Percentiles rank a stretch among this genome's conserved stretches.
These are phyloP conservation scores for Turdus rufiventris DNA, from an alignment of 2,113 vertebrate genomes.

Conservation along the genomic window DNA sequence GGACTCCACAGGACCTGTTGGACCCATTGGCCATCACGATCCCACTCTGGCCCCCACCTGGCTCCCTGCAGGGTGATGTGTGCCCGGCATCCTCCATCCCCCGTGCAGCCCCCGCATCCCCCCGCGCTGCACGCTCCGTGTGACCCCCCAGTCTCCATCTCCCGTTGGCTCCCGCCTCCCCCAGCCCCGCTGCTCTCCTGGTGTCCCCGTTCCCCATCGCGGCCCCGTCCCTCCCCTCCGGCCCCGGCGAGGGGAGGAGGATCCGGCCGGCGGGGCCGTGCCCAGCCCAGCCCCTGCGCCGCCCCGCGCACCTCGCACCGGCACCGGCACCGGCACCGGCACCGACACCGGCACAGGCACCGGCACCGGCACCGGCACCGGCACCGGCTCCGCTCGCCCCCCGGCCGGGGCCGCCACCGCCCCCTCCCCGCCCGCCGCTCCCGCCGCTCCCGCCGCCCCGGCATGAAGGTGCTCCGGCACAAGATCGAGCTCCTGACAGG, in stretches of 20 bases:
- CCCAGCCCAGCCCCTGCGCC: slow-evolving; percentile 6
- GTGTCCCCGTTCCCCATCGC: background rate
- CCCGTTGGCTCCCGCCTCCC: background rate
- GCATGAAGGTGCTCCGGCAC: slow-evolving; percentile 30
- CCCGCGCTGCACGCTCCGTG: background rate
- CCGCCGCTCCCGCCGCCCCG: background rate
- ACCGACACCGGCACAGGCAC: background rate
- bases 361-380: background rate
- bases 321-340: background rate
- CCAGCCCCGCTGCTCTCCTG: background rate
- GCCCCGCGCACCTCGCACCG: background rate
- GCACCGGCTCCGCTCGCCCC: background rate
- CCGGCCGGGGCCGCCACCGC: background rate
- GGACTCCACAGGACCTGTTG: background rate
- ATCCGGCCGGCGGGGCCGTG: background rate
- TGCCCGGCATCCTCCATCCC: background rate
- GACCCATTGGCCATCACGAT: background rate
- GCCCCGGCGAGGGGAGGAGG: slow-evolving; percentile 4
- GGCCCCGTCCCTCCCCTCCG: background rate
- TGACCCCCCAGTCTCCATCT: background rate
- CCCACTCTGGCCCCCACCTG: background rate
- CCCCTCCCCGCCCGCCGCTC: background rate
- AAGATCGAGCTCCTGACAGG: slow-evolving; percentile 32
- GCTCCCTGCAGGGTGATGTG: background rate
- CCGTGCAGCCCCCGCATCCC: no score